Evolutionary conservation across 1,140 invertebrate genomes (phyloP).

Genomic region (Helicoverpa armigera): DNA sequence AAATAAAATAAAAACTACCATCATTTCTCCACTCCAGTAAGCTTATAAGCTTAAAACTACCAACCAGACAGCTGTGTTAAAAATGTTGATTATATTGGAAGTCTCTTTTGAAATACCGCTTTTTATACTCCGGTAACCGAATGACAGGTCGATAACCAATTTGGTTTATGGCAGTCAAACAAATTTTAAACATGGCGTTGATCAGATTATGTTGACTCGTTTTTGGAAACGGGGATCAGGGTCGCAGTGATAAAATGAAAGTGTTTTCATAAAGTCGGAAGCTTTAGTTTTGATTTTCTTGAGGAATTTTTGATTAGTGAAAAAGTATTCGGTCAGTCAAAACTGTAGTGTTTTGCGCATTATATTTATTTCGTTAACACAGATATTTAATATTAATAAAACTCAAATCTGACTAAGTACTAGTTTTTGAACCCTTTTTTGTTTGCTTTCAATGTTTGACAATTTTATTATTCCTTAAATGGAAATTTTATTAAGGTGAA

Average conservation of each 20-base stretch:
- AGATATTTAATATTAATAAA: too few species aligned
- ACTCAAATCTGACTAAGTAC: too few species aligned
- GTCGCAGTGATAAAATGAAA: too few species aligned
- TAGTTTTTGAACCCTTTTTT: too few species aligned
- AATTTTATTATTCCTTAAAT: too few species aligned
- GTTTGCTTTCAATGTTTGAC: too few species aligned
- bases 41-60: conserved; percentile 7
- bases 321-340: too few species aligned
- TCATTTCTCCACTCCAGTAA: neutral
- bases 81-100: conserved; percentile 56
- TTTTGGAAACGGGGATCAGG: neutral
- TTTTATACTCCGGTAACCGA: conserved; percentile 8
- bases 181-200: conserved; percentile 9
- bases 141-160: conserved; percentile 33
- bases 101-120: conserved; percentile 26
- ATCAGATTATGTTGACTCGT: neutral
- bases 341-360: too few species aligned
- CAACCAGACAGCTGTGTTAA: conserved; percentile 10
- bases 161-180: conserved; percentile 19
- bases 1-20: neutral
- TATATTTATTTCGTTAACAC: too few species aligned
- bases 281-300: neutral
- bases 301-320: neutral
- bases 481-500: too few species aligned
- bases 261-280: too few species aligned